Evolutionary conservation across 2,113 vertebrate genomes (phyloP).

Genomic region (Dascyllus trimaculatus): DNA sequence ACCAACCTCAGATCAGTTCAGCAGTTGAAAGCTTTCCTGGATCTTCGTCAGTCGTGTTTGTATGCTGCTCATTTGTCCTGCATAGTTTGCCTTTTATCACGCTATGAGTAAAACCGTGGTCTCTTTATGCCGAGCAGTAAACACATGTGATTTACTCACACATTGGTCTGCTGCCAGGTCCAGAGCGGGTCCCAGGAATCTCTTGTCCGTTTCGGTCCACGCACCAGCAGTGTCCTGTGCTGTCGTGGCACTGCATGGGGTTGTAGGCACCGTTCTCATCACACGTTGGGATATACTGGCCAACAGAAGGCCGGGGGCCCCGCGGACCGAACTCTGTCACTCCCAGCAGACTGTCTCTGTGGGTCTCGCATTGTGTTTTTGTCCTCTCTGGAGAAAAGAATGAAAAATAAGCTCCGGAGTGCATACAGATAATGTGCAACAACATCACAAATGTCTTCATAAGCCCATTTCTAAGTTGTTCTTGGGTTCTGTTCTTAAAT

Average conservation of each 20-base stretch:
- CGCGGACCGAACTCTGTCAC: slow-evolving; percentile 28
- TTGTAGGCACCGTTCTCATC: slow-evolving; percentile 88
- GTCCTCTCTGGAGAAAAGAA: slow-evolving; percentile 77
- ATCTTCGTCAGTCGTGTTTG: background rate
- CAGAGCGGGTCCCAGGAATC: slow-evolving; percentile 87
- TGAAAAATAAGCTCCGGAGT: background rate
- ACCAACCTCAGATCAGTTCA: background rate
- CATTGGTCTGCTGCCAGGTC: slow-evolving; percentile 84
- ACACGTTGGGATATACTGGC: slow-evolving; percentile 89
- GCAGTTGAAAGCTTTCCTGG: no score
- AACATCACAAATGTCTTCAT: background rate
- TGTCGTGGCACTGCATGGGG: slow-evolving; percentile 90
- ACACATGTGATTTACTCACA: slow-evolving; percentile 86
- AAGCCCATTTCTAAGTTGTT: slow-evolving; percentile 5
- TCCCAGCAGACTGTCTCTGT: slow-evolving; percentile 84
- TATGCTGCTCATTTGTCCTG: background rate
- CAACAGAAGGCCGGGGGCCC: slow-evolving; percentile 65
- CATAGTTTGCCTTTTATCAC: background rate
- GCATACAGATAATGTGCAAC: background rate
- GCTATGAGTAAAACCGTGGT: background rate
- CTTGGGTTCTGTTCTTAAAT: slow-evolving; percentile 38
- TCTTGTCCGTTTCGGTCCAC: slow-evolving; percentile 91
- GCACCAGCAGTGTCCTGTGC: slow-evolving; percentile 93
- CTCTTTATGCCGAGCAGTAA: background rate
- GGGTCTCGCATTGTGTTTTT: slow-evolving; percentile 88